Conservation (phyloP, 2,797 vertebrate genomes). For the Acropternis orthonyx region DNA sequence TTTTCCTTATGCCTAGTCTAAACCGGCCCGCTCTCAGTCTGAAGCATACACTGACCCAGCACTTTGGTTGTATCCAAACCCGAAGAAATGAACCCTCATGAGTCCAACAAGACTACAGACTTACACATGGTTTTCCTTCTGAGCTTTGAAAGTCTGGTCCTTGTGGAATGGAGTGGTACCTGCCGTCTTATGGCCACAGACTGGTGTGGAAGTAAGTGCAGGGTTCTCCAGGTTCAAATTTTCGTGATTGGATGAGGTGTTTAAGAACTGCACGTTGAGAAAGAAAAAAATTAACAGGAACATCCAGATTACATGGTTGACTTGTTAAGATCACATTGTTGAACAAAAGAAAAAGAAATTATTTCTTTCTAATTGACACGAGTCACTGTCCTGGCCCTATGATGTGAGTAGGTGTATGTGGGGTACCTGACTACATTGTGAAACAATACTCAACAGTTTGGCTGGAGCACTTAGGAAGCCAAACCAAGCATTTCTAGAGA, state of each 20-base stretch:
- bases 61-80: neutral
- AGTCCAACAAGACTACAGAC: conserved; percentile 8
- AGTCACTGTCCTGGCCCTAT: neutral
- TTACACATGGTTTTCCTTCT: conserved; percentile 93
- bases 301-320: neutral
- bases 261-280: conserved; percentile 85
- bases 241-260: conserved; percentile 86
- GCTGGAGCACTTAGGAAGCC: conserved; percentile 15
- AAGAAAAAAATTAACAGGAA: conserved; percentile 35
- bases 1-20: neutral
- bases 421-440: neutral
- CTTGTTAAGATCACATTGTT: neutral
- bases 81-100: accelerated
- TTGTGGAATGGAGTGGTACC: conserved; percentile 78
- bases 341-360: neutral
- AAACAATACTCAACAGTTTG: neutral
- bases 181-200: conserved; percentile 85
- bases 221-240: conserved; percentile 84
- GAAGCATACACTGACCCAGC: neutral
- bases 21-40: neutral
- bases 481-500: neutral
- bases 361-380: neutral
- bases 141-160: conserved; percentile 82
- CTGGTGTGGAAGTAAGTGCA: conserved; percentile 81
- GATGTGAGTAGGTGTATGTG: neutral